phyloP scores from a whole-genome alignment of 2,797 vertebrate species.

The Dipus sagitta region DNA sequence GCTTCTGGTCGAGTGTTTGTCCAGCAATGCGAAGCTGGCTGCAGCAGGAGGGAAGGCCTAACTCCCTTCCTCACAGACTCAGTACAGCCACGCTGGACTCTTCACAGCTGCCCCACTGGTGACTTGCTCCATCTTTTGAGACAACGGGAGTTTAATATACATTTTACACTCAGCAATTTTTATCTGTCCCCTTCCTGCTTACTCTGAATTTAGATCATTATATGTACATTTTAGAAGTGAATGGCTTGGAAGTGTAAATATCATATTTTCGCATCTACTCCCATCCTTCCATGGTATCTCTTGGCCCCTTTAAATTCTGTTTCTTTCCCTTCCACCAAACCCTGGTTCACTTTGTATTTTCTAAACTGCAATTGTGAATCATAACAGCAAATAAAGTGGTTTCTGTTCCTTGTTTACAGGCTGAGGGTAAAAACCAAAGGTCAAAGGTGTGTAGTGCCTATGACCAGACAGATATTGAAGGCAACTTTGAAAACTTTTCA shows the following conservation, averaged over 20 bases:
- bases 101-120: not conserved
- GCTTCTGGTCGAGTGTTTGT: too few species aligned
- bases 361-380: not conserved
- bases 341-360: not conserved
- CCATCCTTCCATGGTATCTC: not conserved
- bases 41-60: not conserved
- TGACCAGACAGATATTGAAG: not conserved
- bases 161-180: not conserved
- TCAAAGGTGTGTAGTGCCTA: not conserved
- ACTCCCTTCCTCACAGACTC: not conserved
- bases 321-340: not conserved
- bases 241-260: not conserved
- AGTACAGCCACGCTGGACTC: not conserved
- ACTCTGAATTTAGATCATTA: not conserved
- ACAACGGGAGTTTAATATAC: not conserved
- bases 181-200: not conserved
- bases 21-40: too few species aligned
- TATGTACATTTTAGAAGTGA: not conserved
- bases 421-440: not conserved
- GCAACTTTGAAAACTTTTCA: not conserved
- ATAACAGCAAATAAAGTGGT: not conserved
- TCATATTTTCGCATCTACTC: not conserved
- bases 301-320: not conserved
- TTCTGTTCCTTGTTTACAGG: slow-evolving; percentile 47
- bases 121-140: not conserved